phyloP scores from a whole-genome alignment of 2,888 invertebrate genomes.

The Yponomeuta sedellus region DNA sequence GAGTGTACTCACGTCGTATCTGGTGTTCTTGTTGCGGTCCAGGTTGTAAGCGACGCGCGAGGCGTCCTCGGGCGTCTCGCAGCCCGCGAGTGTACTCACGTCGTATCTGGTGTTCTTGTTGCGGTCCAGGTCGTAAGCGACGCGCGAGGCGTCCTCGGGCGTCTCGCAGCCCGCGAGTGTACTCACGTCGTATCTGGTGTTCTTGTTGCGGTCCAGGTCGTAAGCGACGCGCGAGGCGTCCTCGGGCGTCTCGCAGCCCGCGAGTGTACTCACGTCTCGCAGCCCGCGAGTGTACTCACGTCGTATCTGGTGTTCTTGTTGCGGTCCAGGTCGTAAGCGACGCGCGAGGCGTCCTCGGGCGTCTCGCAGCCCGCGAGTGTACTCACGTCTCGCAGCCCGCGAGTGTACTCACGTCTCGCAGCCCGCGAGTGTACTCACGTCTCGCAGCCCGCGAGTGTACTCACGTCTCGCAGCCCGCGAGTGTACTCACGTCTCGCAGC shows the following conservation, averaged over 20 bases:
- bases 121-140: conserved; percentile 92
- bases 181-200: conserved; percentile 87
- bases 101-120: conserved; percentile 86
- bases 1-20: conserved; percentile 82
- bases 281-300: conserved; percentile 71
- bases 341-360: conserved; percentile 97
- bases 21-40: conserved; percentile 81
- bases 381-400: no score
- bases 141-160: conserved; percentile 97
- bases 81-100: conserved; percentile 81
- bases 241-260: conserved; percentile 98
- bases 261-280: no score
- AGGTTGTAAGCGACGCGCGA: conserved; percentile 96
- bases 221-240: conserved; percentile 98
- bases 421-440: conserved; percentile 69
- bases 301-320: conserved; percentile 86
- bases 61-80: conserved; percentile 98
- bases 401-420: conserved; percentile 84
- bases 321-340: conserved; percentile 92
- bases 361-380: conserved; percentile 99
- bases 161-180: conserved; percentile 90
- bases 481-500: conserved; percentile 85
- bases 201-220: conserved; percentile 84
- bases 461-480: conserved; percentile 84
- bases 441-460: conserved; percentile 77